A percentile compares a stretch with the other conserved stretches of the same genome.
Conservation (phyloP, 2,888 invertebrate genomes). For the Drosophila kokeensis region DNA sequence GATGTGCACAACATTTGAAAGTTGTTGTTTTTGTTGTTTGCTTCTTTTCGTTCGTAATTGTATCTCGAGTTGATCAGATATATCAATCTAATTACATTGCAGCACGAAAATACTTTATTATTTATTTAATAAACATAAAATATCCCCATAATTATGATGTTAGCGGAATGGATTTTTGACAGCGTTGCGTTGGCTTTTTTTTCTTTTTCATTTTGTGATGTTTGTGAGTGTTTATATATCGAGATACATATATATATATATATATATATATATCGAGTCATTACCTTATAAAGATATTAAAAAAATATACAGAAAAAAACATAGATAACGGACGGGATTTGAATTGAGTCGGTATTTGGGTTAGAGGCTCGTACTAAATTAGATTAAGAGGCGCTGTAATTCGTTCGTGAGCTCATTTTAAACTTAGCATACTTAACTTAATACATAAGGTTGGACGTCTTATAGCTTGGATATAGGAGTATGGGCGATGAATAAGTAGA, state of each 20-base stretch:
- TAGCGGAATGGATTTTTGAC: slow-evolving; percentile 44
- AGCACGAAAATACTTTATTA: slow-evolving; percentile 75
- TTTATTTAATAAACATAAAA: slow-evolving; percentile 83
- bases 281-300: slow-evolving; percentile 48
- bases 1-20: slow-evolving; percentile 48
- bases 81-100: slow-evolving; percentile 48
- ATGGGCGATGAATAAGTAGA: slow-evolving; percentile 5
- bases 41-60: slow-evolving; percentile 31
- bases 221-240: slow-evolving; percentile 23
- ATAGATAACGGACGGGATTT: slow-evolving; percentile 44
- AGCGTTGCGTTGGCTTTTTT: slow-evolving; percentile 21
- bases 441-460: slow-evolving; percentile 70
- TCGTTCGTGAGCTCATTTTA: slow-evolving; percentile 39
- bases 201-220: slow-evolving; percentile 30
- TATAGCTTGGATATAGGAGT: slow-evolving; percentile 34
- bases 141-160: slow-evolving; percentile 53
- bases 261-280: slow-evolving; percentile 31
- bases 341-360: slow-evolving; percentile 16
- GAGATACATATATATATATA: slow-evolving; percentile 22
- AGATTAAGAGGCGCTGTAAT: slow-evolving; percentile 15
- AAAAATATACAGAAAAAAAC: slow-evolving; percentile 53
- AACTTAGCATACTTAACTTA: slow-evolving; percentile 75
- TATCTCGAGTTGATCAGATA: slow-evolving; percentile 39
- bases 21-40: slow-evolving; percentile 8
- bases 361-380: slow-evolving; percentile 21